Conservation (phyloP, 2,888 invertebrate species). For the Xanthorhoe spadicearia region DNA sequence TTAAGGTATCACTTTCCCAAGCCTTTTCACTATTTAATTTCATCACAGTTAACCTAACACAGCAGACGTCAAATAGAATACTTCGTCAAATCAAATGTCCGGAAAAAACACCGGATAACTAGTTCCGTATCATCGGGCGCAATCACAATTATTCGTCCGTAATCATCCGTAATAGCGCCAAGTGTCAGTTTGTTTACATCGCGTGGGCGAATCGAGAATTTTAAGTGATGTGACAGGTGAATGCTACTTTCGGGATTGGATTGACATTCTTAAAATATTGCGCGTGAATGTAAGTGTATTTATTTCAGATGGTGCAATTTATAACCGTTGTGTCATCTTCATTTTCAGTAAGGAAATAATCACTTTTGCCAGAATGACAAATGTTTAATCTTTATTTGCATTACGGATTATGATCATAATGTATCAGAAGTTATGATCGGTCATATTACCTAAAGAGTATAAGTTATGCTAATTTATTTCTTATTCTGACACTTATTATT, state of each 20-base stretch:
- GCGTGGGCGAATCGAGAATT: slow-evolving; percentile 52
- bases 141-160: slow-evolving; percentile 27
- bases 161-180: slow-evolving; percentile 52
- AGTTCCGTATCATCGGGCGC: slow-evolving; percentile 32
- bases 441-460: slow-evolving; percentile 4
- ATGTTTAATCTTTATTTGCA: slow-evolving; percentile 7
- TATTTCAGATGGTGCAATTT: background rate
- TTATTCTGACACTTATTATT: slow-evolving; percentile 12
- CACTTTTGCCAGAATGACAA: background rate
- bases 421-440: slow-evolving; percentile 5
- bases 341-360: background rate
- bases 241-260: slow-evolving; percentile 23
- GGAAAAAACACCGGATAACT: slow-evolving; percentile 13
- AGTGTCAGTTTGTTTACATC: slow-evolving; percentile 57
- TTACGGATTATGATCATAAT: slow-evolving; percentile 1
- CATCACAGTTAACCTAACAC: background rate
- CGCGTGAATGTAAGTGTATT: slow-evolving; percentile 10
- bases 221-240: slow-evolving; percentile 30
- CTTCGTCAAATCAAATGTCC: slow-evolving; percentile 1
- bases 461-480: slow-evolving; percentile 8
- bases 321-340: background rate
- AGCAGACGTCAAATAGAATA: background rate
- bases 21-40: background rate
- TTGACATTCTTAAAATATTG: slow-evolving; percentile 12
- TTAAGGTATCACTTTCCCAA: slow-evolving; percentile 1